Percentiles rank a stretch among this genome's conserved stretches.
Evolutionary conservation across 2,888 invertebrate genomes (phyloP).

Genomic region (Podotricha telesiphe): DNA sequence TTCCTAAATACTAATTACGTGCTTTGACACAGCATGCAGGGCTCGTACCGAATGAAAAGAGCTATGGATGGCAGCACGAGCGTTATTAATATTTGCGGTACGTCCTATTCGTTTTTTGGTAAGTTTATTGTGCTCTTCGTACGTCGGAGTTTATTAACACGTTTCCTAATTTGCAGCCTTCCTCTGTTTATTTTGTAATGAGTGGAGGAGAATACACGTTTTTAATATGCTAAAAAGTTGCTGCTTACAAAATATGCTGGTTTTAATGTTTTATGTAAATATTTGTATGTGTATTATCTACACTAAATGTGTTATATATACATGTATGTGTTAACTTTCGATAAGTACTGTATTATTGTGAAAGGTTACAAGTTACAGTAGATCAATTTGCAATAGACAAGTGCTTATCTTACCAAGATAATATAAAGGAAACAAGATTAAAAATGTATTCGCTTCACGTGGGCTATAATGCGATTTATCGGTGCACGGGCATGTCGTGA

Average conservation of each 20-base stretch:
- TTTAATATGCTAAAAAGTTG: conserved; percentile 17
- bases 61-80: conserved; percentile 70
- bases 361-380: conserved; percentile 8
- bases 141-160: conserved; percentile 42
- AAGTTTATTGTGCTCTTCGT: conserved; percentile 52
- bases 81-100: conserved; percentile 72
- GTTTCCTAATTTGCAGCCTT: conserved; percentile 32
- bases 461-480: conserved; percentile 81
- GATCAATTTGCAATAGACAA: conserved; percentile 41
- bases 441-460: conserved; percentile 82
- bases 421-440: conserved; percentile 82
- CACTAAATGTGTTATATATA: background rate
- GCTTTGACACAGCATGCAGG: conserved; percentile 82
- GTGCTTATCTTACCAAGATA: conserved; percentile 69
- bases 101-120: conserved; percentile 71
- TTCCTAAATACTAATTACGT: conserved; percentile 85
- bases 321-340: background rate
- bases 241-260: conserved; percentile 13
- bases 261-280: conserved; percentile 3
- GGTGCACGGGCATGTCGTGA: conserved; percentile 76
- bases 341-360: background rate
- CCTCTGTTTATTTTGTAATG: conserved; percentile 29
- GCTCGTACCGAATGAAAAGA: conserved; percentile 77
- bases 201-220: conserved; percentile 20
- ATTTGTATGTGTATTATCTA: background rate